Base-by-base conservation (phyloP, 2,888 invertebrate species). In the Cepaea hortensis region DNA sequence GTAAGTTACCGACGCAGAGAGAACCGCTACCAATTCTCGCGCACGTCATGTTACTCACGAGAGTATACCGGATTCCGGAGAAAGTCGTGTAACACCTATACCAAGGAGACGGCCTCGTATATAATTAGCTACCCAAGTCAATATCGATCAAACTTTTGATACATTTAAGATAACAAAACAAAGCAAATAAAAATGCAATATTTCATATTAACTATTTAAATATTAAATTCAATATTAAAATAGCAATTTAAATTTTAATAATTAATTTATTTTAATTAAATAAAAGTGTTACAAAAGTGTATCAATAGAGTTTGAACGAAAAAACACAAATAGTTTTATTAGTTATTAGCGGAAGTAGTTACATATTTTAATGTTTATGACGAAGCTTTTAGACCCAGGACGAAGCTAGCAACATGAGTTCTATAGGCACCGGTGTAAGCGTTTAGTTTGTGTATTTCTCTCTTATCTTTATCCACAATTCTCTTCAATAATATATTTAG, bases 391-490 rank as follows among this genome's bases (percentile, higher is more conserved):
- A 73, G 68, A 81, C 50, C 20, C n/a, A 77, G 48, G 15, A 81
- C 20, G 48, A 77, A 62, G 15, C 79, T 46, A 87, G 46, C 84
- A 87, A 90, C 85, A 93, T 93, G 93, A 93, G 93, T 90, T 93
- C 93, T 15, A 93, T 93, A 86, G 93, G 93, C 85, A 93, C 93
- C 50, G 93, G 93, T 73, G 92, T 92, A 90, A 89, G 90, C 90
- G 85, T 88, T 20, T 70, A n/a, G 81, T 76, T 70, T n/a, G 35
- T 80, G 61, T 20, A 46, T 75, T 20, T 75, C 55, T 61, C 23
- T 23, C 75, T 84, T 3, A 13, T 50, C 2, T 61, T 73, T 3
- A 3, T 20, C 20, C 9, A 20, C 6, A 50, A 50, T 55, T 76
- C 20, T 20, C 20, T 6, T 9, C 7, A 7, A 7, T 35, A 73